Evolutionary conservation across 2,113 vertebrate genomes (phyloP), one percentile per base, ranked within the genome.

Genomic region (Rousettus leschenaultii): DNA sequence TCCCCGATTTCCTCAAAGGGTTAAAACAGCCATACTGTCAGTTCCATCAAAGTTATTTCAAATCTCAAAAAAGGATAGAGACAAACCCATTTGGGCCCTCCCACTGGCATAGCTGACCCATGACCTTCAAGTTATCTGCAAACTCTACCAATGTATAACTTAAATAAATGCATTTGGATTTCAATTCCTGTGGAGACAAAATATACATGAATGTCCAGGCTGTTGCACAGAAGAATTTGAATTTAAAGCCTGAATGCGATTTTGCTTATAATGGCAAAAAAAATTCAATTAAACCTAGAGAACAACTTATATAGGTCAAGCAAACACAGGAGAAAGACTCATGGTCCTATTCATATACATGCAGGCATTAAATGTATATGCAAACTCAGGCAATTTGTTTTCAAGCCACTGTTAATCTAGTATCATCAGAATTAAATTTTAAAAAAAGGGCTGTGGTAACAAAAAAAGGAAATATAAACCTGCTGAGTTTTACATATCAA

Each of bases 131-230:
- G 73, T 87, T 90, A 96, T 83, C 97, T 98, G 95, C 93, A 97
- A 97, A 96, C 91, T 97, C 97, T 97, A 96, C 97, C 94, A 0
- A 95, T 90, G 92, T 63, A 55, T 96, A 73, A 89, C 97, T 97
- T 97, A 97, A 98, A 96, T 0, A 3, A 95, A 65, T 89, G 21
- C 86, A 87, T 96, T 98, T 94, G 94, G 84, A 96, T 95, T 97
- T 98, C 96, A 97, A 97, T 97, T 96, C 95, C 97, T 97, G 91
- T 93, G 96, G 96, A 98, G 97, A 97, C 75, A 94, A 95, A 98
- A 98, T 97, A 90, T 0, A 55, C 80, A 71, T 89, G 5, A 63
- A 55, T 86, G 63, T 74, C 96, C 96, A 94, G 77, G 93, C 93
- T 98, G 95, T 83, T 74, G 45, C 90, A 89, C 65, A 95, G 65